phyloP scores from a whole-genome alignment of 2,797 vertebrate species.

The Tangara arthus region DNA sequence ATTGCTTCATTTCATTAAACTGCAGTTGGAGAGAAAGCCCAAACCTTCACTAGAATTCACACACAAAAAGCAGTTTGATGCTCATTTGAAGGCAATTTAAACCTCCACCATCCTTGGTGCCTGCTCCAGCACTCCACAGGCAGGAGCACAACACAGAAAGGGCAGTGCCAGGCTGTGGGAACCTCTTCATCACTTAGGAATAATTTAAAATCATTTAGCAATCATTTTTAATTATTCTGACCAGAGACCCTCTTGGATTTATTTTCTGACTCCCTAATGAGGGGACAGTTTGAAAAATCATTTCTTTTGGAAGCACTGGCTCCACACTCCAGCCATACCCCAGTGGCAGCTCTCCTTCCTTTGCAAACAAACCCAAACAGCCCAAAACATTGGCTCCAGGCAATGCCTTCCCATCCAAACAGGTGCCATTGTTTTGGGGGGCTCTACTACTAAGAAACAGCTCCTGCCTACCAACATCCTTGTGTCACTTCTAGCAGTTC shows the following conservation, averaged over 20 bases:
- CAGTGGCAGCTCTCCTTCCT: neutral
- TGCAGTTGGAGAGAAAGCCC: neutral
- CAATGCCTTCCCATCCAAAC: neutral
- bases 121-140: neutral
- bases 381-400: neutral
- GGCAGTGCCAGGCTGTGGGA: neutral
- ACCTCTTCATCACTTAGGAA: neutral
- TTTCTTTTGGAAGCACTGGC: neutral
- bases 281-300: neutral
- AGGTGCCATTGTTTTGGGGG: neutral
- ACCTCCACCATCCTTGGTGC: neutral
- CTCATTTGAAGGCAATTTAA: neutral
- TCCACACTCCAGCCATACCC: neutral
- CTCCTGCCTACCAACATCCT: neutral
- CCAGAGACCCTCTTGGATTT: neutral
- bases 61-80: neutral
- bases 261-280: neutral
- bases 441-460: neutral
- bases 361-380: neutral
- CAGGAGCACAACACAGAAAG: neutral
- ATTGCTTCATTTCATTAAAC: neutral
- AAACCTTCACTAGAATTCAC: neutral
- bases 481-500: neutral
- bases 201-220: neutral
- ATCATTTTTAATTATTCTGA: neutral